phyloP scores from a whole-genome alignment of 1,140 invertebrate genomes.

The Drosophila hydei region DNA sequence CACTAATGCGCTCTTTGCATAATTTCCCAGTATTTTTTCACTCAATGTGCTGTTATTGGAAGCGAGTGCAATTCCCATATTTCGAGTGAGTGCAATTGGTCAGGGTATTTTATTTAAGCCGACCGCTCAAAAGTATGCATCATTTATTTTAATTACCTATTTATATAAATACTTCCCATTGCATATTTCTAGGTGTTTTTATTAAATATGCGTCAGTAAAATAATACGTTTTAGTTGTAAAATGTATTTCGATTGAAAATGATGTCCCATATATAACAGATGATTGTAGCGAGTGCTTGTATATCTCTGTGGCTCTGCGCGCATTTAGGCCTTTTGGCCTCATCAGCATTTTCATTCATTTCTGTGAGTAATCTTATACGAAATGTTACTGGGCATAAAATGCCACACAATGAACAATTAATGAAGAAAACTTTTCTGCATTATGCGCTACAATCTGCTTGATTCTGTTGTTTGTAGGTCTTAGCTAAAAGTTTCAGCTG shows the following conservation, averaged over 20 bases:
- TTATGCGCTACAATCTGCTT: constrained; percentile 22
- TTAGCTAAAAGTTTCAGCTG: neutral
- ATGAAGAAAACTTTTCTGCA: constrained; percentile 24
- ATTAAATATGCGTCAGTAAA: no score
- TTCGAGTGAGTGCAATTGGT: constrained; percentile 23
- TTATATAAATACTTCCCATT: neutral
- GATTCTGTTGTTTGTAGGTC: no score
- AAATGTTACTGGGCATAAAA: no score
- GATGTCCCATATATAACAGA: no score
- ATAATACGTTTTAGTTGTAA: constrained; percentile 61
- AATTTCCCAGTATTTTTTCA: constrained; percentile 65
- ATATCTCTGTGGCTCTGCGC: no score
- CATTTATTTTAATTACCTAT: constrained; percentile 2
- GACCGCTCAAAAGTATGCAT: constrained; percentile 24
- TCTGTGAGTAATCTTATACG: constrained; percentile 53
- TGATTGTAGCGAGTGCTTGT: no score
- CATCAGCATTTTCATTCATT: constrained; percentile 72
- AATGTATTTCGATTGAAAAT: constrained; percentile 27
- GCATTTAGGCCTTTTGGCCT: no score
- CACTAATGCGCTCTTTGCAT: constrained; percentile 25
- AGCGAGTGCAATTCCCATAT: constrained; percentile 30
- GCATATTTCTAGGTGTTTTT: constrained; percentile 19
- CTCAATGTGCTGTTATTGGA: constrained; percentile 19
- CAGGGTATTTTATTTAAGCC: constrained; percentile 3
- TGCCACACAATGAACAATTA: no score